These are phyloP conservation scores for Phataginus tricuspis DNA, from an alignment of 2,797 vertebrate genomes.

Conservation along the genomic window DNA sequence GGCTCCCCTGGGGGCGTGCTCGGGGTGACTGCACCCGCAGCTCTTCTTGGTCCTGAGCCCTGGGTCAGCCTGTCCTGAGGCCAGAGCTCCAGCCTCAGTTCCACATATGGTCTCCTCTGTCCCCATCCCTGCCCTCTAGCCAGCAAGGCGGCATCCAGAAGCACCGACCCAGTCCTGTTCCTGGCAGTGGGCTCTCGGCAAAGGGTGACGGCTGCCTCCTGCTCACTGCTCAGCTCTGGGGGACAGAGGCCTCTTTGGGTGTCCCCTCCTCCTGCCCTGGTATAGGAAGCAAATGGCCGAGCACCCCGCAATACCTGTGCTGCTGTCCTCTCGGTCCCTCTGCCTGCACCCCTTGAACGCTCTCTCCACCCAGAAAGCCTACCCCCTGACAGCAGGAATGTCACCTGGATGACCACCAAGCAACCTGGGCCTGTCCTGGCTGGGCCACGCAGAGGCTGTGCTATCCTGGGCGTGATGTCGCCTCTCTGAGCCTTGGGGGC, in stretches of 20 bases:
- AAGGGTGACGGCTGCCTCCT: background rate
- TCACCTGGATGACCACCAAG: background rate
- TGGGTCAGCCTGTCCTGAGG: conserved; percentile 4
- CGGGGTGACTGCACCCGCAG: background rate
- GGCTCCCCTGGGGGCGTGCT: background rate
- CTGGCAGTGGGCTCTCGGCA: background rate
- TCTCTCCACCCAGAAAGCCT: background rate
- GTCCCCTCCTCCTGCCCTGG: background rate
- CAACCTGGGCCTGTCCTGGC: background rate
- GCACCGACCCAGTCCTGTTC: background rate
- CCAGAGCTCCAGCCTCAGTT: background rate
- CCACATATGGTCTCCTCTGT: background rate
- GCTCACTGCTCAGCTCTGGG: background rate
- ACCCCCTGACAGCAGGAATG: background rate
- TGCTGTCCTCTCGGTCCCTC: background rate
- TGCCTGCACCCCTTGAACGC: background rate
- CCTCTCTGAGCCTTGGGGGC: background rate
- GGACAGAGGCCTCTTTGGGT: background rate
- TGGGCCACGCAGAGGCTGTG: rapidly evolving
- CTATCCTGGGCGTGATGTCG: background rate
- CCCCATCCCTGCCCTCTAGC: background rate
- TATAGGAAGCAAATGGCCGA: background rate
- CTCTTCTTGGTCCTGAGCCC: conserved; percentile 14
- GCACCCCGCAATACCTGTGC: background rate
- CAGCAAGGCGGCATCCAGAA: background rate